These are phyloP conservation scores for Scaptomyza montana DNA, from an alignment of 1,140 invertebrate genomes.

Conservation along the genomic window DNA sequence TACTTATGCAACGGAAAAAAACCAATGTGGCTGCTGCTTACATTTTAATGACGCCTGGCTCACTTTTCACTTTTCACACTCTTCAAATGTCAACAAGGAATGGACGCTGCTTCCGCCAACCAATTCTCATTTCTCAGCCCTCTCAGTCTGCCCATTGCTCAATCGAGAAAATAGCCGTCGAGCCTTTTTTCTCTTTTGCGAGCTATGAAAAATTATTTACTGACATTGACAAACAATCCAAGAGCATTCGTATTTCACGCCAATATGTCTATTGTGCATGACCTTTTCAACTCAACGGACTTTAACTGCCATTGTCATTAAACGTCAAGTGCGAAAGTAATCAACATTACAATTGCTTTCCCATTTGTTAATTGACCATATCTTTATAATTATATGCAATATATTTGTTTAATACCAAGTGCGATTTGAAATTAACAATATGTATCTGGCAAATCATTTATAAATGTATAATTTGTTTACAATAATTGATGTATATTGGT, in stretches of 20 bases:
- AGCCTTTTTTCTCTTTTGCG: background rate
- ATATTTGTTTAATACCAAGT: background rate
- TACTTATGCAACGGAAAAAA: conserved; percentile 14
- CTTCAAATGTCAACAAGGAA: conserved; percentile 35
- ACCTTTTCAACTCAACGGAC: conserved; percentile 6
- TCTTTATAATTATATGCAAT: background rate
- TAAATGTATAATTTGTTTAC: background rate
- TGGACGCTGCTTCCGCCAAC: conserved; percentile 11
- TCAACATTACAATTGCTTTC: background rate
- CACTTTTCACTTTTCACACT: conserved; percentile 37
- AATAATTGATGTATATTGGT: background rate
- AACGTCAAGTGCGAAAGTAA: conserved; percentile 15
- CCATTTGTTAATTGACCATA: background rate
- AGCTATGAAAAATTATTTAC: conserved; percentile 36
- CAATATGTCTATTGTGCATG: conserved; percentile 25
- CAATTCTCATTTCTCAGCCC: conserved; percentile 33
- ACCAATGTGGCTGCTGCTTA: conserved; percentile 14
- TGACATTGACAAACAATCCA: conserved; percentile 44
- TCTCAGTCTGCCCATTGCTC: too few relatives aligned
- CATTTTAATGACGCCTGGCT: conserved; percentile 40
- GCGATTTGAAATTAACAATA: too few relatives aligned
- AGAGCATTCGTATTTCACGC: too few relatives aligned
- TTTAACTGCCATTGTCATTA: conserved; percentile 10
- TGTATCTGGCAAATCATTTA: too few relatives aligned
- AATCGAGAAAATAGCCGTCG: too few relatives aligned